phyloP scores from a whole-genome alignment of 1,140 invertebrate genomes.

The Trichonephila clavata region DNA sequence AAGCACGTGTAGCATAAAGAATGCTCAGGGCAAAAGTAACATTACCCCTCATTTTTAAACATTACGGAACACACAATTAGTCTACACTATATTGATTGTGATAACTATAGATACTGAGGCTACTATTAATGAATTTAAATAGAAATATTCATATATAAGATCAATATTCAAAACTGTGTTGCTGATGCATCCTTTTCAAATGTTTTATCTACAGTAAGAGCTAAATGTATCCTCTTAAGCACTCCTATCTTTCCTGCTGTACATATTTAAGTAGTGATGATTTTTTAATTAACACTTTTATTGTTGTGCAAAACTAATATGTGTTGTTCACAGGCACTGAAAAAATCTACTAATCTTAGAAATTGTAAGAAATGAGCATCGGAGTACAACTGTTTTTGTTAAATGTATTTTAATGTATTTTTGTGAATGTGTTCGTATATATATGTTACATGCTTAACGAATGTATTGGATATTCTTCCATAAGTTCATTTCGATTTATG shows the following conservation, averaged over 20 bases:
- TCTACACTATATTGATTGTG: too few relatives aligned
- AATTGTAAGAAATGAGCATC: background rate
- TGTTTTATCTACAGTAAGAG: too few relatives aligned
- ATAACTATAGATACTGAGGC: too few relatives aligned
- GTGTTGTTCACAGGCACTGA: background rate
- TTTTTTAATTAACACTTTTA: background rate
- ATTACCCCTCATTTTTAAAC: too few relatives aligned
- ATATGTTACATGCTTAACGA: background rate
- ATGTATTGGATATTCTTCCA: background rate
- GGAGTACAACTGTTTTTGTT: conserved; percentile 8
- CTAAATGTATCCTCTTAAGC: background rate
- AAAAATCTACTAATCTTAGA: background rate
- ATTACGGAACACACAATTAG: too few relatives aligned
- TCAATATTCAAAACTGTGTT: too few relatives aligned
- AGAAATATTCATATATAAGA: too few relatives aligned
- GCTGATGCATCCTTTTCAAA: too few relatives aligned
- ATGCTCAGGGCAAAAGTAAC: too few relatives aligned
- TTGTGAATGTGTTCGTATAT: background rate
- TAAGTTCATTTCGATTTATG: background rate
- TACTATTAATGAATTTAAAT: too few relatives aligned
- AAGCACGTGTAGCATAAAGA: too few relatives aligned
- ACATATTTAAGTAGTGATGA: background rate
- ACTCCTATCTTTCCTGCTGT: background rate
- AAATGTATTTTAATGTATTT: background rate
- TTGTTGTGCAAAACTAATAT: background rate